Evolutionary conservation across 2,888 invertebrate species (phyloP).

Genomic region (Leptopterna dolabrata): DNA sequence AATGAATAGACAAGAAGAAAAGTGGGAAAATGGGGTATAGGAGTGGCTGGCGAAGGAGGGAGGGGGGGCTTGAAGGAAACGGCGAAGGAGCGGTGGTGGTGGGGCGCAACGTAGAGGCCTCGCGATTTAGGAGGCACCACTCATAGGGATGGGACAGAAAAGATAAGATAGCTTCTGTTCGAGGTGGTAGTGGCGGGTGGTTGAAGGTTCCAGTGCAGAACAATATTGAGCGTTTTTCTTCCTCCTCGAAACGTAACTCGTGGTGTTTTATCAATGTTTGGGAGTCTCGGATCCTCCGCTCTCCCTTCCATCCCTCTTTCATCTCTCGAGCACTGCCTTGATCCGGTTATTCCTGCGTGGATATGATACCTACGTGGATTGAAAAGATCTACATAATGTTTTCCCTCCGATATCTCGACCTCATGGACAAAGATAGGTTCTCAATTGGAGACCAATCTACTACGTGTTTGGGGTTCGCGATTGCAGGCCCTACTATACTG

Average conservation of each 20-base stretch:
- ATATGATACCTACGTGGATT: neutral
- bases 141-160: neutral
- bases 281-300: too few species aligned
- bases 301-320: neutral
- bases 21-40: neutral
- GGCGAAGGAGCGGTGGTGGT: neutral
- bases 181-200: neutral
- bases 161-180: neutral
- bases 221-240: slow-evolving; percentile 24
- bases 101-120: neutral
- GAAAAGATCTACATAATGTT: neutral
- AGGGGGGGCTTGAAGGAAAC: neutral
- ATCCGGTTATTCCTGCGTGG: neutral
- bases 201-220: neutral
- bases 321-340: neutral
- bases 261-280: slow-evolving; percentile 14
- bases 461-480: neutral
- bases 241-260: neutral
- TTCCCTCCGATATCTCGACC: neutral
- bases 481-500: too few species aligned
- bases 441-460: neutral
- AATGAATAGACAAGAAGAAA: neutral
- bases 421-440: neutral
- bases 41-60: neutral
- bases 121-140: slow-evolving; percentile 26